These are phyloP conservation scores for Theocolax elegans DNA, from an alignment of 1,140 invertebrate genomes.

Conservation along the genomic window DNA sequence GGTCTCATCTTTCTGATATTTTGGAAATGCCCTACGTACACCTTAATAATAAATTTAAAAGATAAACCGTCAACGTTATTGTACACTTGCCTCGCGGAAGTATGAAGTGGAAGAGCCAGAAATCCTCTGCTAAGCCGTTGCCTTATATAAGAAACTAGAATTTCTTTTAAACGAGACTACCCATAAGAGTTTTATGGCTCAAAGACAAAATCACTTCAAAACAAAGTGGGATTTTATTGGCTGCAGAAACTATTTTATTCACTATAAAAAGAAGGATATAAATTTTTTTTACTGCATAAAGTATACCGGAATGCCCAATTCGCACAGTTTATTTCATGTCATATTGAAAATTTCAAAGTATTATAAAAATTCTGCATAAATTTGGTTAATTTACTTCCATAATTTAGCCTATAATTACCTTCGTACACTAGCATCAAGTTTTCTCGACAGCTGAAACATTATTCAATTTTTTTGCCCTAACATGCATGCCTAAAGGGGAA, in stretches of 20 bases:
- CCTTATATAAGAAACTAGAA: neutral
- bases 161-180: neutral
- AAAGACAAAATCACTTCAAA: slow-evolving; percentile 26
- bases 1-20: too few relatives aligned
- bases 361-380: too few relatives aligned
- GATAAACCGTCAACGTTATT: neutral
- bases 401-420: too few relatives aligned
- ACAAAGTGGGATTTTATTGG: slow-evolving; percentile 28
- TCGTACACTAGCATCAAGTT: too few relatives aligned
- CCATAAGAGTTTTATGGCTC: slow-evolving; percentile 10
- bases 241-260: slow-evolving; percentile 5
- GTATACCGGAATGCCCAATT: too few relatives aligned
- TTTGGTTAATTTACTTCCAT: too few relatives aligned
- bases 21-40: too few relatives aligned
- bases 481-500: too few relatives aligned
- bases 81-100: neutral
- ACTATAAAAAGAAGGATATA: neutral
- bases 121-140: neutral
- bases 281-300: slow-evolving; percentile 1
- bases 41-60: neutral
- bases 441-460: too few relatives aligned
- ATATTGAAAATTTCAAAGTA: too few relatives aligned
- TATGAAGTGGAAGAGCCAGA: neutral
- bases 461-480: too few relatives aligned
- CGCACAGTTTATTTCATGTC: too few relatives aligned